Percentiles rank a stretch among this genome's conserved stretches.
Conservation (phyloP, 2,888 invertebrate species). For the Phengaris arion region DNA sequence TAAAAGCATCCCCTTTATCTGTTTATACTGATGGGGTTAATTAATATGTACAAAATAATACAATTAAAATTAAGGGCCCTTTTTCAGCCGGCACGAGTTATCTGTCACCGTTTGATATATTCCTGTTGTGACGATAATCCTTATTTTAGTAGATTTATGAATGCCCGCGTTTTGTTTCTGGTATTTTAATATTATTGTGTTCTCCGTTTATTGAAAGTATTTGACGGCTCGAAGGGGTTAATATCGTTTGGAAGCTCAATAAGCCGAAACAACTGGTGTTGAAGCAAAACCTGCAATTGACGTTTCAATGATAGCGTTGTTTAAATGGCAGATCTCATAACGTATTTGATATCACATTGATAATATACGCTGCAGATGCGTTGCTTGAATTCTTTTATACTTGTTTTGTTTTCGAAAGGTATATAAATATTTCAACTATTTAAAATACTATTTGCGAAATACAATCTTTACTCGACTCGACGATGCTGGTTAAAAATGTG, state of each 20-base stretch:
- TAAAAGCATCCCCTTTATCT: constrained; percentile 76
- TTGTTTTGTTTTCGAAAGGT: not conserved
- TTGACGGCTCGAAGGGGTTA: constrained; percentile 78
- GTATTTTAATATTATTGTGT: constrained; percentile 61
- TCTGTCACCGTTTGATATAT: constrained; percentile 75
- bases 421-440: not conserved
- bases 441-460: too few relatives aligned
- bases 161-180: constrained; percentile 62
- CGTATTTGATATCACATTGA: constrained; percentile 32
- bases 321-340: constrained; percentile 29
- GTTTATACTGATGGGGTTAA: constrained; percentile 74
- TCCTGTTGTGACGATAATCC: constrained; percentile 70
- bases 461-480: not conserved
- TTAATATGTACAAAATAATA: constrained; percentile 77
- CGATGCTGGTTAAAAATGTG: not conserved
- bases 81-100: constrained; percentile 71
- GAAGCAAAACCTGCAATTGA: constrained; percentile 73
- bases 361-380: not conserved
- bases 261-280: constrained; percentile 76
- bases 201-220: constrained; percentile 64
- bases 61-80: constrained; percentile 72
- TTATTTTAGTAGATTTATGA: constrained; percentile 68
- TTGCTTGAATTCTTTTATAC: not conserved
- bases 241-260: constrained; percentile 75
- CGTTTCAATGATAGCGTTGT: constrained; percentile 64